Evolutionary conservation across 2,113 vertebrate species (phyloP).

Genomic region (Ivindomyrus marchei): DNA sequence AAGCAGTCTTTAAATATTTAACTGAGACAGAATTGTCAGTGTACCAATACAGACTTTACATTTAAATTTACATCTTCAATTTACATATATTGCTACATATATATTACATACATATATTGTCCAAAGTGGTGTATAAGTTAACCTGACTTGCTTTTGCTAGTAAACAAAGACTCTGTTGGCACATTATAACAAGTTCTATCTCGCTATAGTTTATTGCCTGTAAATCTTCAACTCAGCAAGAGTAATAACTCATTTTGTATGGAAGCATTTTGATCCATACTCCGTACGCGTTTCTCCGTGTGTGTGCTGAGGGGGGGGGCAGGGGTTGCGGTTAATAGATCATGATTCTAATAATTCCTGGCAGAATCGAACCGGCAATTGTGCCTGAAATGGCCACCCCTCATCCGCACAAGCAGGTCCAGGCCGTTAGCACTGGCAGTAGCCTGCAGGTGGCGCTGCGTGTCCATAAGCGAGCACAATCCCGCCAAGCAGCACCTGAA

Average conservation of each 20-base stretch:
- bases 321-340: background rate
- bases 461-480: background rate
- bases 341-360: background rate
- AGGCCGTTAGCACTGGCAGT: background rate
- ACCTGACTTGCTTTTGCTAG: background rate
- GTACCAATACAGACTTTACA: background rate
- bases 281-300: background rate
- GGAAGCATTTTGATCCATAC: background rate
- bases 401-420: background rate
- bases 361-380: background rate
- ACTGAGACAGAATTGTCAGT: background rate
- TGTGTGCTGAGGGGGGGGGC: background rate
- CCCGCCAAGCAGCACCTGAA: background rate
- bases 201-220: background rate
- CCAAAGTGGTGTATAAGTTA: background rate
- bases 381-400: background rate
- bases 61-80: background rate
- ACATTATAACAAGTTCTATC: background rate
- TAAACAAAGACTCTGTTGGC: background rate
- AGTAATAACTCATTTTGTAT: background rate
- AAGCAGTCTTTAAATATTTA: background rate
- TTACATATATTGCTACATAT: background rate
- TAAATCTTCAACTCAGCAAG: background rate
- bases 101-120: background rate
- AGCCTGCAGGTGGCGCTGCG: background rate